Percentiles rank a stretch among this genome's conserved stretches.
Conservation (phyloP, 2,113 vertebrate genomes). For the Cyanoliseus patagonus region DNA sequence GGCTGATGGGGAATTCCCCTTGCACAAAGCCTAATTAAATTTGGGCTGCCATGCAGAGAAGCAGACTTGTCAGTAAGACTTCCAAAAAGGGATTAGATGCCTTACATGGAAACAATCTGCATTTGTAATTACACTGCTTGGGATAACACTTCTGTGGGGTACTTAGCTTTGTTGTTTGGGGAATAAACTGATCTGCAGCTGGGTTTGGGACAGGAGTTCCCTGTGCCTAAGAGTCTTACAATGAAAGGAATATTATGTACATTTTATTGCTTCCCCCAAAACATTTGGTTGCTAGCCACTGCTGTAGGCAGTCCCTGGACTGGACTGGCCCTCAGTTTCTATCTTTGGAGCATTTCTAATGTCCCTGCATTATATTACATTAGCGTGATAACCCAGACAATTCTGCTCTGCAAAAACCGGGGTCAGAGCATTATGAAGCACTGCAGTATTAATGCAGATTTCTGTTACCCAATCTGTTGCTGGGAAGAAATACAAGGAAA, state of each 20-base stretch:
- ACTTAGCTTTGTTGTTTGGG: neutral
- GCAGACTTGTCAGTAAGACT: neutral
- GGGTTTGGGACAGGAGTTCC: neutral
- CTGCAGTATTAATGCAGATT: neutral
- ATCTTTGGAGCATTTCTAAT: neutral
- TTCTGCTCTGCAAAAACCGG: neutral
- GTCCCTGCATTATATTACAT: neutral
- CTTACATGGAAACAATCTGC: neutral
- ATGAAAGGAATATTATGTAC: neutral
- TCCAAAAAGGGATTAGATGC: slow-evolving; percentile 7
- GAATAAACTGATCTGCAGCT: slow-evolving; percentile 1
- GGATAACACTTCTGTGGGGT: neutral
- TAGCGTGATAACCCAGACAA: fast-evolving
- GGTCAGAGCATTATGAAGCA: neutral
- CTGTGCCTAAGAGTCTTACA: neutral
- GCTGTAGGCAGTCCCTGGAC: neutral
- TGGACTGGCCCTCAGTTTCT: neutral
- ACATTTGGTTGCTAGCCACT: neutral
- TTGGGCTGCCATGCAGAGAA: slow-evolving; percentile 1
- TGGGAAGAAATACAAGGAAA: neutral
- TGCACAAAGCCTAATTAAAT: slow-evolving; percentile 23
- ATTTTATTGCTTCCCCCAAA: neutral
- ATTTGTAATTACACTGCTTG: slow-evolving; percentile 21
- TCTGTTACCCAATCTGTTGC: neutral
- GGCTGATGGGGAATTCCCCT: neutral